These are phyloP conservation scores for Hyphantria cunea DNA, from an alignment of 1,140 invertebrate genomes.

Conservation along the genomic window DNA sequence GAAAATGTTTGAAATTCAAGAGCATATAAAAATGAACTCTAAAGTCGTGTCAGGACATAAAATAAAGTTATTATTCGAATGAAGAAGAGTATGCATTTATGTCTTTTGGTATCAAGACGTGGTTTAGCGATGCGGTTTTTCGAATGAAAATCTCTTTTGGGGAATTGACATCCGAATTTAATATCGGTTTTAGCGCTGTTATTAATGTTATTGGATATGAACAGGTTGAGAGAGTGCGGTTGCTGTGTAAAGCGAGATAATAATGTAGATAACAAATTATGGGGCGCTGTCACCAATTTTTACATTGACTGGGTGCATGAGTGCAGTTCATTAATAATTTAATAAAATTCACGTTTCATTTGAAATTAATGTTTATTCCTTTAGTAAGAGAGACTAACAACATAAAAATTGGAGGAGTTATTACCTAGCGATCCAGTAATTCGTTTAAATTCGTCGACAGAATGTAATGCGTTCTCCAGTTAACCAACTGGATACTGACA, in stretches of 20 bases:
- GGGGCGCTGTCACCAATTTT: too few species aligned
- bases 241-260: conserved; percentile 30
- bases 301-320: too few species aligned
- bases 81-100: conserved; percentile 12
- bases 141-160: conserved; percentile 68
- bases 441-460: too few species aligned
- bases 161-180: conserved; percentile 68
- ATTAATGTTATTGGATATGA: conserved; percentile 53
- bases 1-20: conserved; percentile 26
- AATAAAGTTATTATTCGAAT: conserved; percentile 1
- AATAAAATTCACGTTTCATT: too few species aligned
- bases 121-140: conserved; percentile 75
- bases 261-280: conserved; percentile 10
- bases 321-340: too few species aligned
- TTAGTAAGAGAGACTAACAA: too few species aligned
- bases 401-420: too few species aligned
- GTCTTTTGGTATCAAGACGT: conserved; percentile 18
- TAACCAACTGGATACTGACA: too few species aligned
- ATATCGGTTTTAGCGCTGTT: conserved; percentile 56
- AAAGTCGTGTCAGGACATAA: not conserved
- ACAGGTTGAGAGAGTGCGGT: conserved; percentile 26
- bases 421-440: too few species aligned
- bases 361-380: too few species aligned
- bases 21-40: conserved; percentile 33
- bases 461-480: too few species aligned